A percentile compares a stretch with the other conserved stretches of the same genome.
phyloP scores from a whole-genome alignment of 2,888 invertebrate genomes.

The Allygus modestus region DNA sequence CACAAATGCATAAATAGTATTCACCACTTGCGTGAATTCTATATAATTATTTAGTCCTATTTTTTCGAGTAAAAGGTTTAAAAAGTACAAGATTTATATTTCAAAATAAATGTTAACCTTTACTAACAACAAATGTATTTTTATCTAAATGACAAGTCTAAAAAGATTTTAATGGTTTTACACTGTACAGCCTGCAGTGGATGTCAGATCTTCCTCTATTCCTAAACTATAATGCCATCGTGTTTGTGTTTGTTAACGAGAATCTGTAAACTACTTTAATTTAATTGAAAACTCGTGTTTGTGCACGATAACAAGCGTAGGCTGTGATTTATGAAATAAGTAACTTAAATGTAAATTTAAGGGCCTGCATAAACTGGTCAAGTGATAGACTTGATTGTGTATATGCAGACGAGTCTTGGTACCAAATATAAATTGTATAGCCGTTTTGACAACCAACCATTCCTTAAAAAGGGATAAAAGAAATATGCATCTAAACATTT shows the following conservation, averaged over 20 bases:
- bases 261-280: neutral
- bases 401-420: neutral
- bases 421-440: neutral
- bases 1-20: no score
- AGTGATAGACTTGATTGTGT: neutral
- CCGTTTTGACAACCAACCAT: constrained; percentile 18
- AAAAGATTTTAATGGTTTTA: no score
- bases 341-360: constrained; percentile 36
- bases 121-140: no score
- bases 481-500: neutral
- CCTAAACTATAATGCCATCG: neutral
- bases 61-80: no score
- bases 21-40: no score
- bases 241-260: neutral
- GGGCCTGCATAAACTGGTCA: neutral
- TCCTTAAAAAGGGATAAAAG: neutral
- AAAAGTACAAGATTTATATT: no score
- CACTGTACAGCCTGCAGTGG: neutral
- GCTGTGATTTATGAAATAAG: constrained; percentile 25
- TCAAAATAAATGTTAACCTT: no score
- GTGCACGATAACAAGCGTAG: constrained; percentile 18
- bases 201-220: constrained; percentile 3
- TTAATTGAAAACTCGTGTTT: constrained; percentile 18
- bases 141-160: no score
- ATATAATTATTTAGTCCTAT: no score